Percentiles rank a stretch among this genome's conserved stretches.
Conservation (phyloP, 2,888 invertebrate genomes). For the Archips crataeganus region DNA sequence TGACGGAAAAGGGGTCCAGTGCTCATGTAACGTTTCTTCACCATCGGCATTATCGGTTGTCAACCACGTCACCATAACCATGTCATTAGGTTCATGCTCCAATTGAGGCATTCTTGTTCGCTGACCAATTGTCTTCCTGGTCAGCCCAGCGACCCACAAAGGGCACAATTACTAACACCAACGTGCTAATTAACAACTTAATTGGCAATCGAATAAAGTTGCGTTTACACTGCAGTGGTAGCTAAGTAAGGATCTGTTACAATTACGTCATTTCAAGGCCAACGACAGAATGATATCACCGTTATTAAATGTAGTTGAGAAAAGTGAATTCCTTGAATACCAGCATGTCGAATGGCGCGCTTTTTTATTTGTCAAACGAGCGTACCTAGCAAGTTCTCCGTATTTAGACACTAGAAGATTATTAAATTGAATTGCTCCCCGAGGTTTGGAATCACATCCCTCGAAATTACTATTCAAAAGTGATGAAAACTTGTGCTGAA, state of each 20-base stretch:
- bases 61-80: conserved; percentile 28
- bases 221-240: neutral
- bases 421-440: neutral
- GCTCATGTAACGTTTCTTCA: conserved; percentile 21
- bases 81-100: conserved; percentile 52
- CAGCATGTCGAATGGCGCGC: too few relatives aligned
- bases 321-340: neutral
- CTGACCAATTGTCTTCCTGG: conserved; percentile 64
- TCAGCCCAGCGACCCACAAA: conserved; percentile 63
- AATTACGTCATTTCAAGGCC: conserved; percentile 25
- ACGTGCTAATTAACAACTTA: neutral
- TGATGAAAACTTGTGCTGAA: too few relatives aligned
- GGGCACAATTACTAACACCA: conserved; percentile 51
- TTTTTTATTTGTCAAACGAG: neutral
- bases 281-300: conserved; percentile 7
- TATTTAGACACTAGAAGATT: too few relatives aligned
- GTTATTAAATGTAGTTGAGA: neutral
- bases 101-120: conserved; percentile 57
- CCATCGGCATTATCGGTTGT: conserved; percentile 20
- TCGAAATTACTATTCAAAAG: too few relatives aligned
- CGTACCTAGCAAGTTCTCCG: neutral
- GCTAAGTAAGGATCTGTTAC: neutral
- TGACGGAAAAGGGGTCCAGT: neutral
- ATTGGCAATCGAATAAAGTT: neutral
- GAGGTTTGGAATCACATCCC: too few relatives aligned